These are phyloP conservation scores for Oscheius myriophilus DNA, from an alignment of 2,888 invertebrate genomes.

Conservation along the genomic window DNA sequence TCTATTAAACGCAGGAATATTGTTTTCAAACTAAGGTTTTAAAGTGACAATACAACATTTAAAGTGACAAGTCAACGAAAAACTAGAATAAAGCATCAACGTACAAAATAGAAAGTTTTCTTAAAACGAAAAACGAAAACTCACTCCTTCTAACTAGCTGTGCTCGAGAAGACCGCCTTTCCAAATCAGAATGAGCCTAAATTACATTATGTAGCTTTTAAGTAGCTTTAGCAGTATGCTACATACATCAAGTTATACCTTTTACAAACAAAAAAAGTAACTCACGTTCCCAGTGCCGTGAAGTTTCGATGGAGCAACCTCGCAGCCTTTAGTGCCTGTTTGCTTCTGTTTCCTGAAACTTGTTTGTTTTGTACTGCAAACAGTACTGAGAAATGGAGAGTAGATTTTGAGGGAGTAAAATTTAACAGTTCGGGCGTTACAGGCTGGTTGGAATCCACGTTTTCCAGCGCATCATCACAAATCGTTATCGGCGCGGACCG, in stretches of 20 bases:
- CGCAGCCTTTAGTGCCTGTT: not conserved
- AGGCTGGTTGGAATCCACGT: slow-evolving; percentile 15
- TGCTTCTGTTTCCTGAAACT: slow-evolving; percentile 22
- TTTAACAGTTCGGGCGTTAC: slow-evolving; percentile 5
- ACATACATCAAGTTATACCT: too few species aligned
- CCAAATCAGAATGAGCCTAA: slow-evolving; percentile 15
- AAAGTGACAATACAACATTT: not conserved
- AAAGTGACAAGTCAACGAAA: too few species aligned
- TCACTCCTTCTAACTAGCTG: slow-evolving; percentile 26
- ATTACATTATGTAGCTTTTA: too few species aligned
- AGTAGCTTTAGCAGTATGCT: too few species aligned
- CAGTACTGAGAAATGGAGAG: not conserved
- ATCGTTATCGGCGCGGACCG: slow-evolving; percentile 17
- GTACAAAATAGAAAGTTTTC: too few species aligned
- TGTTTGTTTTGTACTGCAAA: not conserved
- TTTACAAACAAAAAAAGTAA: too few species aligned
- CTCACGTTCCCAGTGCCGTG: slow-evolving; percentile 6
- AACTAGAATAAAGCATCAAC: too few species aligned
- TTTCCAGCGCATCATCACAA: not conserved
- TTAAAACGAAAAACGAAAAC: too few species aligned
- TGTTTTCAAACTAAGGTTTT: not conserved
- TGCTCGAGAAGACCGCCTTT: slow-evolving; percentile 22
- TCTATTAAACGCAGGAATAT: not conserved
- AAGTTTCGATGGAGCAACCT: slow-evolving; percentile 13
- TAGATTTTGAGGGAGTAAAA: not conserved